A percentile compares a stretch with the other conserved stretches of the same genome.
phyloP scores from a whole-genome alignment of 92 coral and sea anemone species.

The Heliopora coerulea region DNA sequence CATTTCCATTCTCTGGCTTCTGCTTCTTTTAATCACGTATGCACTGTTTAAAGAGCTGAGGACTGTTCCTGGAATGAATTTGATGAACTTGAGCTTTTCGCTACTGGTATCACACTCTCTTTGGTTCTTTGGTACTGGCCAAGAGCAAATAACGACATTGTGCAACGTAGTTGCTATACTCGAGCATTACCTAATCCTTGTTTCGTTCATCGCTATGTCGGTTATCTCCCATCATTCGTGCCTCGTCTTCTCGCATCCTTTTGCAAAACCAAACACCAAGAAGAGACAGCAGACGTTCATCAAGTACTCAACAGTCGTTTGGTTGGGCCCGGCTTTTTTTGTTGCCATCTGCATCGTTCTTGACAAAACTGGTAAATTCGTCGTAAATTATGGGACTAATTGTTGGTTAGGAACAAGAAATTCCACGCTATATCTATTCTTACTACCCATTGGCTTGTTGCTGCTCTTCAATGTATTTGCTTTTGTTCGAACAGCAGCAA shows the following conservation, averaged over 20 bases:
- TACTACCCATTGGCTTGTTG: slow-evolving; percentile 49
- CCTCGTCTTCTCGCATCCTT: slow-evolving; percentile 39
- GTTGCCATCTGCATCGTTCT: slow-evolving; percentile 48
- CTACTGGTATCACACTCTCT: not conserved
- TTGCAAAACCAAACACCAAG: not conserved
- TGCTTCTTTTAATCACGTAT: slow-evolving; percentile 34
- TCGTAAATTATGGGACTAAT: slow-evolving; percentile 60
- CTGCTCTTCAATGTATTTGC: slow-evolving; percentile 41
- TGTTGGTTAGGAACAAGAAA: slow-evolving; percentile 61
- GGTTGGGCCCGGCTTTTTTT: slow-evolving; percentile 59
- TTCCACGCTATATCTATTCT: slow-evolving; percentile 52
- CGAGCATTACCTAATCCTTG: slow-evolving; percentile 40
- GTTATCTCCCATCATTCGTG: slow-evolving; percentile 46
- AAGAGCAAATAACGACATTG: not conserved
- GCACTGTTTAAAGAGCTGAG: slow-evolving; percentile 38
- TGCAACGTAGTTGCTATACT: slow-evolving; percentile 21
- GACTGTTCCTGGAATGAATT: slow-evolving; percentile 46
- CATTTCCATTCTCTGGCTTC: slow-evolving; percentile 34
- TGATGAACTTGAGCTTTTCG: slow-evolving; percentile 30
- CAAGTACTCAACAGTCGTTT: slow-evolving; percentile 52
- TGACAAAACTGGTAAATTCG: slow-evolving; percentile 53
- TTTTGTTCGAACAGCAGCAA: slow-evolving; percentile 48
- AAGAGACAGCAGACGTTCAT: not conserved
- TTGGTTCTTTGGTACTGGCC: not conserved
- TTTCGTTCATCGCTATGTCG: slow-evolving; percentile 36